Evolutionary conservation across 2,888 invertebrate species (phyloP).

Genomic region (Salticus scenicus): DNA sequence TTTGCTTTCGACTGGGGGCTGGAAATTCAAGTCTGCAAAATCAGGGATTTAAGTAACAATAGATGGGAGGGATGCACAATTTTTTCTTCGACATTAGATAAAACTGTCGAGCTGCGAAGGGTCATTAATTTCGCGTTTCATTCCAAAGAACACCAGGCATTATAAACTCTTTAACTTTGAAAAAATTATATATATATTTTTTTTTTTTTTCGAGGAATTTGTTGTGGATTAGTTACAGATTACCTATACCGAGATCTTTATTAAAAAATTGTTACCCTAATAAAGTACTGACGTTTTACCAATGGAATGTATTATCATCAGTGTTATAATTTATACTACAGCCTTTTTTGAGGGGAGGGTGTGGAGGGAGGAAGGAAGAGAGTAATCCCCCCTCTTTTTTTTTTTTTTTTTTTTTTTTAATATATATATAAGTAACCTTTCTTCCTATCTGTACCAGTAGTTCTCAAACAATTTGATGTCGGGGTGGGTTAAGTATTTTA

Average conservation of each 20-base stretch:
- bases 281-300: no score
- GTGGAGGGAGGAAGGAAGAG: no score
- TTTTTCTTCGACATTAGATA: constrained; percentile 39
- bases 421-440: no score
- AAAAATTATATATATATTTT: no score
- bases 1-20: constrained; percentile 3
- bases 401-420: no score
- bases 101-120: constrained; percentile 52
- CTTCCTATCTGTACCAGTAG: no score
- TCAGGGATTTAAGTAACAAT: constrained; percentile 53
- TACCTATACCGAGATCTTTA: constrained; percentile 26
- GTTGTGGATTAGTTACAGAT: constrained; percentile 28
- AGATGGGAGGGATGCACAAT: constrained; percentile 14
- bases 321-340: no score
- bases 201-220: constrained; percentile 38
- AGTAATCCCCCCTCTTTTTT: no score
- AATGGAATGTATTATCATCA: no score
- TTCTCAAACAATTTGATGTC: no score
- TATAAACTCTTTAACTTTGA: constrained; percentile 54
- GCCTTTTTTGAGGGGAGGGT: no score
- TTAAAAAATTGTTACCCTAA: neutral
- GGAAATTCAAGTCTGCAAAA: constrained; percentile 58
- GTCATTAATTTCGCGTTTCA: constrained; percentile 52
- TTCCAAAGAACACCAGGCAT: constrained; percentile 45
- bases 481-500: no score